These are phyloP conservation scores for Pristionchus japonicus DNA, from an alignment of 2,888 invertebrate genomes.

Conservation along the genomic window DNA sequence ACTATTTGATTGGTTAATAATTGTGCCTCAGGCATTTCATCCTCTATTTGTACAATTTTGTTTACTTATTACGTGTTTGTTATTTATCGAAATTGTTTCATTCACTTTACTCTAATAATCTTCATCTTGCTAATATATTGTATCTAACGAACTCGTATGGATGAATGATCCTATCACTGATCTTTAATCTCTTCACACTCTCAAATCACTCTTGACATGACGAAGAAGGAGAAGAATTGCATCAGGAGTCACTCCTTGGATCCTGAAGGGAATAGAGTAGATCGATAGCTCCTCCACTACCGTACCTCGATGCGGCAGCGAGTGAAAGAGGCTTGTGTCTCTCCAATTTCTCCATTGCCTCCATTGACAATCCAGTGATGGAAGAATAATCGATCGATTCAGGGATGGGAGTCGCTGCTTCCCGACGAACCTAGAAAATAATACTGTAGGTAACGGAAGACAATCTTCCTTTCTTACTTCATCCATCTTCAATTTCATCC, in stretches of 20 bases:
- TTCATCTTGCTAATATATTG: slow-evolving; percentile 13
- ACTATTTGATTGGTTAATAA: slow-evolving; percentile 29
- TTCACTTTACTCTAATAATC: slow-evolving; percentile 35
- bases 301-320: slow-evolving; percentile 71
- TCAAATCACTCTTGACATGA: slow-evolving; percentile 51
- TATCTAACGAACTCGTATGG: slow-evolving; percentile 34
- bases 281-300: not conserved
- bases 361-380: slow-evolving; percentile 82
- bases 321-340: slow-evolving; percentile 68
- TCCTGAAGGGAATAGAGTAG: slow-evolving; percentile 47
- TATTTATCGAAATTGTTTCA: slow-evolving; percentile 3
- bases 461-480: not conserved
- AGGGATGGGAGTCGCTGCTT: slow-evolving; percentile 62
- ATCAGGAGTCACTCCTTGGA: slow-evolving; percentile 70
- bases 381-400: slow-evolving; percentile 63
- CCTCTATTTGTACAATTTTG: not conserved
- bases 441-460: not conserved
- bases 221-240: slow-evolving; percentile 62
- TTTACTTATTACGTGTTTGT: not conserved
- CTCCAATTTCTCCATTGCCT: slow-evolving; percentile 72
- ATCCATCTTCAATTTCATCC: slow-evolving; percentile 58
- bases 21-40: slow-evolving; percentile 38
- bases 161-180: not conserved
- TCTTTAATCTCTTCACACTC: slow-evolving; percentile 16
- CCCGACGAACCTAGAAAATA: slow-evolving; percentile 60